Conservation (phyloP, 2,888 invertebrate genomes). For the Synergus japonicus region DNA sequence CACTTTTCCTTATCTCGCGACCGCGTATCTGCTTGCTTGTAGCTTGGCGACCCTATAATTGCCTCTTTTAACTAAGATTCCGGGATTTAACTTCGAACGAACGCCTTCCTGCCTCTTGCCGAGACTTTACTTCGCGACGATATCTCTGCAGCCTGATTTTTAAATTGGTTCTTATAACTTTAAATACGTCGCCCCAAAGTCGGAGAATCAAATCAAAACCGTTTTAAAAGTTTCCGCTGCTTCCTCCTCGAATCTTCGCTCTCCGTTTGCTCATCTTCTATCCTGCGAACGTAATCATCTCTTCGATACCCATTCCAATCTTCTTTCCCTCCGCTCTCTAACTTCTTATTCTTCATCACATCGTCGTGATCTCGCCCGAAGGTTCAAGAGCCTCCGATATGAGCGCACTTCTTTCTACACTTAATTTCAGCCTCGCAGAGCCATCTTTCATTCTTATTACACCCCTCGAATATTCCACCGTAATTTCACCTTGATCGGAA, state of each 20-base stretch:
- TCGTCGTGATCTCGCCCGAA: slow-evolving; percentile 3
- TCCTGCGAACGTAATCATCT: slow-evolving; percentile 38
- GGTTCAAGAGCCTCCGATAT: slow-evolving; percentile 1
- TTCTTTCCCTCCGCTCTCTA: background rate
- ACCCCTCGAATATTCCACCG: slow-evolving; percentile 58
- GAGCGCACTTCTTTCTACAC: slow-evolving; percentile 52
- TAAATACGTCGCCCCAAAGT: slow-evolving; percentile 62
- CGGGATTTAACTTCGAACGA: slow-evolving; percentile 67
- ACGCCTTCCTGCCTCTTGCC: slow-evolving; percentile 43
- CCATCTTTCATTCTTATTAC: slow-evolving; percentile 63
- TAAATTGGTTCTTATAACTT: slow-evolving; percentile 76
- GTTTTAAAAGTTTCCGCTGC: slow-evolving; percentile 67
- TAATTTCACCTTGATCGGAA: slow-evolving; percentile 43
- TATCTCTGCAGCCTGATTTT: slow-evolving; percentile 67
- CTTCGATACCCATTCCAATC: slow-evolving; percentile 24
- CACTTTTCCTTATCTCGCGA: slow-evolving; percentile 70
- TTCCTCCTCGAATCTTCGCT: slow-evolving; percentile 44
- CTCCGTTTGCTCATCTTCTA: slow-evolving; percentile 42
- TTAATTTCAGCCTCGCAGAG: slow-evolving; percentile 58
- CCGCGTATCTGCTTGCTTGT: slow-evolving; percentile 66
- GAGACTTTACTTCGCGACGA: slow-evolving; percentile 43
- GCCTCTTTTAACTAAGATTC: slow-evolving; percentile 76
- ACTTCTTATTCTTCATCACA: slow-evolving; percentile 33
- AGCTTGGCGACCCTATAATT: slow-evolving; percentile 70
- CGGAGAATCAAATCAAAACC: slow-evolving; percentile 68